Base-by-base conservation (phyloP, 2,888 invertebrate genomes). In the Lochmaea capreae region DNA sequence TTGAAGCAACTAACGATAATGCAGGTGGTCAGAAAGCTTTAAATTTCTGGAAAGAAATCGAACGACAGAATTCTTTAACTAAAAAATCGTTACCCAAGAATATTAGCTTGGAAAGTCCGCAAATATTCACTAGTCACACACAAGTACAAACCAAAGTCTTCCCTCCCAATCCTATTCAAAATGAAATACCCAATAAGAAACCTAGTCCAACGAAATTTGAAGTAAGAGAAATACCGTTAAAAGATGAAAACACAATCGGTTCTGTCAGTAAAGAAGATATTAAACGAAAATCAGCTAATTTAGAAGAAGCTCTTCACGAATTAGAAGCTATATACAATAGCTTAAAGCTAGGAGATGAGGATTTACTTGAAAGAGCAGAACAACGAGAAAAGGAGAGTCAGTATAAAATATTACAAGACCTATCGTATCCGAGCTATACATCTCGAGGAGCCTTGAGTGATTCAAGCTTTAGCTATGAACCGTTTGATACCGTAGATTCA, bases 271-370 rank as follows among this genome's bases (percentile, higher is more conserved):
- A 80, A 65, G 81, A 82, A 75, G 81, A 85, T 84, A 57, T 76
- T 6, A 82, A 89, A 81, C 88, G 91, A 79, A 94, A 93, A 85
- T 94, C 94, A 3, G 92, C 92, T 16, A 95, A 95, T 86, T 89
- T 96, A 54, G 96, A 96, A 84, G 96, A 97, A 83, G 97, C 97
- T 68, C 89, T 97, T 33, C 93, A 93, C 81, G 97, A 97, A 87
- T 87, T 97, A 71, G 97, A 97, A 88, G 94, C 94, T n/a, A 96
- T 97, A 83, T 95, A 95, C 84, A 94, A 95, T 81, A 96, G 95
- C 81, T 89, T 97, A 72, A 92, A 93, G n/a, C 88, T 96, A 67
- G 94, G 93, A 0, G 96, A 96, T 83, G 94, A 95, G 85, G 94
- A 95, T 87, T 89, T 95, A 73, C 86, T 95, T 67, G 95, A 95